Conservation (phyloP, 2,797 vertebrate genomes). For the Tinamus major region DNA sequence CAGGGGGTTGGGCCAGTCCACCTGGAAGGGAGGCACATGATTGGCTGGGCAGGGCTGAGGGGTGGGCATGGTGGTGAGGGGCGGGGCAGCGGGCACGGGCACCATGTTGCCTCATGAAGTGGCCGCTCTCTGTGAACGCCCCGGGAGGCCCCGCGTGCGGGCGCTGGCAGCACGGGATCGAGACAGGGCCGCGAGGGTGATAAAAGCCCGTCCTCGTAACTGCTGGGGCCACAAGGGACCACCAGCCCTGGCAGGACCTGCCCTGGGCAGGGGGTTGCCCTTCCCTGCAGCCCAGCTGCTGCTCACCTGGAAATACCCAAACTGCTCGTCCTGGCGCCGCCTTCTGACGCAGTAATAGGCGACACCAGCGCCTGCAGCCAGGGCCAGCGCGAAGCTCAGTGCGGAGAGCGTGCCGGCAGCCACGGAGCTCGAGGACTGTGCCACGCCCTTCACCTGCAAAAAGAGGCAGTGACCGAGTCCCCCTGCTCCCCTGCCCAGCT, state of each 20-base stretch:
- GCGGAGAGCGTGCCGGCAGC: not conserved
- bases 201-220: not conserved
- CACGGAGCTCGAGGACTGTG: not conserved
- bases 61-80: too few species aligned
- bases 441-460: slow-evolving; percentile 36
- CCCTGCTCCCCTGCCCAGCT: fast-evolving
- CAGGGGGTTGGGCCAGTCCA: too few species aligned
- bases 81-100: too few species aligned
- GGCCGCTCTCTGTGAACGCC: too few species aligned
- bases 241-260: too few species aligned
- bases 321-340: slow-evolving; percentile 83
- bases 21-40: too few species aligned
- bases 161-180: too few species aligned
- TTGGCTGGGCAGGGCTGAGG: too few species aligned
- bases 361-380: slow-evolving; percentile 70
- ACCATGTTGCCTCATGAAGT: too few species aligned
- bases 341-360: slow-evolving; percentile 81
- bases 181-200: too few species aligned
- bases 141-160: too few species aligned
- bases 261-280: not conserved
- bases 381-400: not conserved
- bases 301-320: slow-evolving; percentile 88
- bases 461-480: fast-evolving
- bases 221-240: too few species aligned
- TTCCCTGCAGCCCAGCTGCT: not conserved